These are phyloP conservation scores for Leistus spinibarbis DNA, from an alignment of 2,888 invertebrate species.

Conservation along the genomic window DNA sequence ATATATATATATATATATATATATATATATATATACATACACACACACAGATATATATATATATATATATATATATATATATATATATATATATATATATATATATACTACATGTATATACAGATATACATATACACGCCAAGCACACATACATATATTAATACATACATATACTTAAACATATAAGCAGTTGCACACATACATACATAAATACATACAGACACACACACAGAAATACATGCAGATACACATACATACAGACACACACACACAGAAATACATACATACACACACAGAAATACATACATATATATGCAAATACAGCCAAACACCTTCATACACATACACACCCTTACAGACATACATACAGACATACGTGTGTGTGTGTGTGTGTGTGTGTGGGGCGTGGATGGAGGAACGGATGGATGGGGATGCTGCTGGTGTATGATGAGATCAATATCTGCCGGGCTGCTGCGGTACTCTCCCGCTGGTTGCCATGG, in stretches of 20 bases:
- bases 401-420: background rate
- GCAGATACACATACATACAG: background rate
- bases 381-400: background rate
- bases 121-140: no score
- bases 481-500: conserved; percentile 60
- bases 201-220: background rate
- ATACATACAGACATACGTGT: background rate
- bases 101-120: background rate
- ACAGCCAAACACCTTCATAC: no score
- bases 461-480: conserved; percentile 45
- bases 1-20: background rate
- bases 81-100: background rate
- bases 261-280: background rate
- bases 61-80: background rate
- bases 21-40: background rate
- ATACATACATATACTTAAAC: background rate
- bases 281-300: no score
- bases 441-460: conserved; percentile 55
- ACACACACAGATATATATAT: background rate
- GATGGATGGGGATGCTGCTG: conserved; percentile 8
- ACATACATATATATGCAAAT: no score
- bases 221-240: background rate
- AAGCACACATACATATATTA: background rate
- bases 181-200: no score
- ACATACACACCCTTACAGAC: background rate